phyloP scores from a whole-genome alignment of 2,797 vertebrate species.

The Adrianichthys oophorus region DNA sequence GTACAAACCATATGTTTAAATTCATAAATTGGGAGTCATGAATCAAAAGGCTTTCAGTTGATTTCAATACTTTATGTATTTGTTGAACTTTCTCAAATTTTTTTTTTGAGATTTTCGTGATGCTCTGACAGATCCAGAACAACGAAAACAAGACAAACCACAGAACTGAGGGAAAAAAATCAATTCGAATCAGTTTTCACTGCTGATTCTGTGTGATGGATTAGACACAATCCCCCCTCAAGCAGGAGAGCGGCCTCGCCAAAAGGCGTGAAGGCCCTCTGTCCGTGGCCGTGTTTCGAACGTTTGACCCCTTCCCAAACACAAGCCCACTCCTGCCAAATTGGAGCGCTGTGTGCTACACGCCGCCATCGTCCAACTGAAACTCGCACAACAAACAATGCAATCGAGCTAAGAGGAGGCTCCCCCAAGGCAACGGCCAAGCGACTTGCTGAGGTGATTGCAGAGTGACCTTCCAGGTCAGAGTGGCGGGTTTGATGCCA shows the following conservation, averaged over 20 bases:
- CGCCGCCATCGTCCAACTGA: constrained; percentile 55
- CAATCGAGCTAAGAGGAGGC: constrained; percentile 31
- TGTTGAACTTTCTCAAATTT: no score
- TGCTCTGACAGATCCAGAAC: no score
- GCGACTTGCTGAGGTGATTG: constrained; percentile 26
- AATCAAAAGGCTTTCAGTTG: no score
- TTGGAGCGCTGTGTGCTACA: constrained; percentile 48
- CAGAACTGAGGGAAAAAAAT: no score
- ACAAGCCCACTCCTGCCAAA: constrained; percentile 64
- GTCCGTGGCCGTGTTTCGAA: constrained; percentile 55
- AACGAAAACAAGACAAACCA: no score
- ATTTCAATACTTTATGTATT: no score
- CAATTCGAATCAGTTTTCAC: background rate
- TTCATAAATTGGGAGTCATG: no score
- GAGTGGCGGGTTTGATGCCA: no score
- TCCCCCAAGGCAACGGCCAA: constrained; percentile 25
- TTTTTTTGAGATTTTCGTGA: no score
- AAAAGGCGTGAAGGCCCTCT: constrained; percentile 36
- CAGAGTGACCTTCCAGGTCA: constrained; percentile 31
- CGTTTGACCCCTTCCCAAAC: constrained; percentile 64
- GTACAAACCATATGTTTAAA: no score
- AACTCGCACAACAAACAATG: constrained; percentile 61
- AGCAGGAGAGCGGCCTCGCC: constrained; percentile 46
- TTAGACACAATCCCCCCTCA: constrained; percentile 33
- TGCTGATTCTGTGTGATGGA: constrained; percentile 11